Conservation (phyloP, 2,113 vertebrate genomes). For the Serilophus lunatus region DNA sequence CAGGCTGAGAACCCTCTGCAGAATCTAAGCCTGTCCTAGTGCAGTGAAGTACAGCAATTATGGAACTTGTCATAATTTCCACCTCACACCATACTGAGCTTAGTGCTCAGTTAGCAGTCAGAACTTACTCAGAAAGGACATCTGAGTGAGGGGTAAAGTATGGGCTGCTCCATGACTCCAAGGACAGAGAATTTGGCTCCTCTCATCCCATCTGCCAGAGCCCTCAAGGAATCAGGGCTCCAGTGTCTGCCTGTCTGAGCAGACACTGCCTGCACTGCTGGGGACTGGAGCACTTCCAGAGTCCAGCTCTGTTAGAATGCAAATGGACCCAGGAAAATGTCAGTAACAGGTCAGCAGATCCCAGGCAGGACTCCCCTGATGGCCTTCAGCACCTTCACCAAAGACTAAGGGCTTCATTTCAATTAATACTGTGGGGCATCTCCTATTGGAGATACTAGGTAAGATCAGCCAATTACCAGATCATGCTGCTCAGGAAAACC, state of each 20-base stretch:
- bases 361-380: neutral
- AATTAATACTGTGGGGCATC: neutral
- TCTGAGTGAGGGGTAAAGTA: neutral
- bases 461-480: neutral
- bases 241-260: neutral
- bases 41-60: neutral
- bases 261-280: neutral
- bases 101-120: neutral
- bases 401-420: neutral
- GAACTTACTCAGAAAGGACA: neutral
- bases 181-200: neutral
- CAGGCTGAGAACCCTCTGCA: neutral
- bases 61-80: neutral
- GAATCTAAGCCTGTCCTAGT: neutral
- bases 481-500: neutral
- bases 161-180: neutral
- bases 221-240: neutral
- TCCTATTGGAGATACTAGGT: neutral
- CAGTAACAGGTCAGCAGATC: neutral
- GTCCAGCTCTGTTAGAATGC: neutral
- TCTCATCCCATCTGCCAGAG: neutral
- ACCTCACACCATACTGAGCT: neutral
- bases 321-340: neutral
- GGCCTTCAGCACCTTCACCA: neutral
- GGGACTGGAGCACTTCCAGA: neutral